Conservation (phyloP, 2,113 vertebrate genomes). For the Oncorhynchus tshawytscha region DNA sequence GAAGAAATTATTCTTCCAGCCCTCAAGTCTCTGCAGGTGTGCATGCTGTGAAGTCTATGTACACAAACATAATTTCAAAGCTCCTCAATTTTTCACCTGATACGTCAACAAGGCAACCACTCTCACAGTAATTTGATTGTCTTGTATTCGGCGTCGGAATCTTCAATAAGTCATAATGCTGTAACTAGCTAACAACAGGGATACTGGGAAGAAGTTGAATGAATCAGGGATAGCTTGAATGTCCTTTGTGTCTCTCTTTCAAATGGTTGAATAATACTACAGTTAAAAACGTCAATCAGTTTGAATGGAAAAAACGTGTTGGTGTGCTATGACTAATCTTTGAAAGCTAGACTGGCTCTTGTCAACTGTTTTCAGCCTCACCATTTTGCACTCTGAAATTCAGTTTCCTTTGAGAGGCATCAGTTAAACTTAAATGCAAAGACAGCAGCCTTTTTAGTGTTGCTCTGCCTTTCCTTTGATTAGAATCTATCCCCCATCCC, state of each 20-base stretch:
- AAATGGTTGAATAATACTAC: too few species aligned
- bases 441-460: constrained; percentile 8
- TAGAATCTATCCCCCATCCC: background rate
- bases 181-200: background rate
- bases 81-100: constrained; percentile 3
- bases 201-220: background rate
- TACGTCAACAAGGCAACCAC: constrained; percentile 11
- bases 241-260: too few species aligned
- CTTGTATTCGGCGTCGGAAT: background rate
- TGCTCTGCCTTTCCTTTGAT: background rate
- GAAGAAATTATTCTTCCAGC: constrained; percentile 38
- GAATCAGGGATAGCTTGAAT: too few species aligned
- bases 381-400: background rate
- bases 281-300: too few species aligned
- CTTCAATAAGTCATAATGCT: background rate
- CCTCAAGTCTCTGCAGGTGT: constrained; percentile 1
- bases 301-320: too few species aligned
- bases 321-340: too few species aligned
- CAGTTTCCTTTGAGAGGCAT: constrained; percentile 8
- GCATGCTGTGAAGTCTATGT: background rate
- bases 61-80: constrained; percentile 22
- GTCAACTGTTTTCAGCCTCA: background rate
- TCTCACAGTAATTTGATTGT: background rate
- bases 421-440: constrained; percentile 42
- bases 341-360: background rate